These are phyloP conservation scores for Ia io DNA, from an alignment of 2,113 vertebrate genomes.

Conservation along the genomic window DNA sequence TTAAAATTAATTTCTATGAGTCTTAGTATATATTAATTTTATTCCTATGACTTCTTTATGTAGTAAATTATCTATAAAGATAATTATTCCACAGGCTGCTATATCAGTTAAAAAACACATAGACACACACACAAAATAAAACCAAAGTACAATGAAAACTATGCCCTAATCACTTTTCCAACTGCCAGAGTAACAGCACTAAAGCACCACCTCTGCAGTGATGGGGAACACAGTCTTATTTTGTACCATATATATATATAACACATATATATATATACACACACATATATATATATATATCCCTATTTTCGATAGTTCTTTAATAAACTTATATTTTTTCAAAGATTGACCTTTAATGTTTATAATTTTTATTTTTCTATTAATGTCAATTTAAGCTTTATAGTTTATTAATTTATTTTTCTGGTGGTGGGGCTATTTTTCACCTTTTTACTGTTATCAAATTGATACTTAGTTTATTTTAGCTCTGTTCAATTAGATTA, in stretches of 20 bases:
- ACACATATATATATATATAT: not conserved
- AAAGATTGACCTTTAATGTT: not conserved
- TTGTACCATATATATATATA: not conserved
- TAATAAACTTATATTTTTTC: not conserved
- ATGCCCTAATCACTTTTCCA: not conserved
- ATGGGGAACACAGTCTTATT: not conserved
- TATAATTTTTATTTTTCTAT: not conserved
- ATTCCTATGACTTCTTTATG: not conserved
- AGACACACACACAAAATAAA: not conserved
- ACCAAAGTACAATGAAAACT: not conserved
- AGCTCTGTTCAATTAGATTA: not conserved
- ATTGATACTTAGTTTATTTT: not conserved
- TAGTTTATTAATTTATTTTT: not conserved
- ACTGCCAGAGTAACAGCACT: not conserved
- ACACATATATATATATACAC: too few species aligned
- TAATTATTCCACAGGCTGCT: not conserved
- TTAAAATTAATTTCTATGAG: not conserved
- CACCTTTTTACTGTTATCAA: not conserved
- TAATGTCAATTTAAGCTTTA: not conserved
- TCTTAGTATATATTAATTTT: not conserved
- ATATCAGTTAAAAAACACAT: not conserved
- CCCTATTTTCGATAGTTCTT: not conserved
- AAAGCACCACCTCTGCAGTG: fast-evolving
- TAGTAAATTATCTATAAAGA: not conserved
- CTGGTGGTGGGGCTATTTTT: not conserved